Percentiles rank a stretch among this genome's conserved stretches.
These are phyloP conservation scores for Clarias magur DNA, from an alignment of 2,113 vertebrate species.

Conservation along the genomic window DNA sequence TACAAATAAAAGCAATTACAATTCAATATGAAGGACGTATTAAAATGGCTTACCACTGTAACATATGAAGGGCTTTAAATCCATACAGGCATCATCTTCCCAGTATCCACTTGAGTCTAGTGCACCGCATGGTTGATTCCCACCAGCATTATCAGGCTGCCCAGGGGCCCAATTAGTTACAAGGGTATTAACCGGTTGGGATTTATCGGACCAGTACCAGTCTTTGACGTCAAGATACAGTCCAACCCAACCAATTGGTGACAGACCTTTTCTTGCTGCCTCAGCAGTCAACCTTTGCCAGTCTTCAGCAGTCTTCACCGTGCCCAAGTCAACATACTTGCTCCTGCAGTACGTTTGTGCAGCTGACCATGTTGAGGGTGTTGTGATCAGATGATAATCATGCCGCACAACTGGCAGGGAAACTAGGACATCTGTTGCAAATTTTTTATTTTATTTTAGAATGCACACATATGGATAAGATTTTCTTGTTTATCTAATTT, in stretches of 20 bases:
- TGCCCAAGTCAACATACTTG: conserved; percentile 25
- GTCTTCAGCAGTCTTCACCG: background rate
- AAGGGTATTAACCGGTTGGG: background rate
- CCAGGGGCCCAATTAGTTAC: background rate
- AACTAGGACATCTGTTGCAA: background rate
- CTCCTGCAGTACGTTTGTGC: conserved; percentile 25
- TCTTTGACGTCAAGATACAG: background rate
- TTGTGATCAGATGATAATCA: conserved; percentile 9
- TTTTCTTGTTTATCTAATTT: no score
- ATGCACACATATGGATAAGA: background rate
- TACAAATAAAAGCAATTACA: background rate
- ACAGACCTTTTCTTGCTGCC: background rate
- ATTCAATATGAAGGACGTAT: background rate
- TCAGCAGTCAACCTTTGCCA: background rate
- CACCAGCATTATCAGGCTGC: conserved; percentile 2
- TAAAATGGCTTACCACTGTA: conserved; percentile 19
- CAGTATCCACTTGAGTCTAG: background rate
- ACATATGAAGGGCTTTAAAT: background rate
- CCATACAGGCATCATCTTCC: conserved; percentile 8
- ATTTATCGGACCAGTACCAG: conserved; percentile 34
- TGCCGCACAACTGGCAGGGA: background rate
- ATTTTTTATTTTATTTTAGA: background rate
- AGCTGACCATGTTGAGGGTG: background rate
- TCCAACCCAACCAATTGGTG: conserved; percentile 12
- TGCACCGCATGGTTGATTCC: background rate